Base-by-base conservation (phyloP, 2,888 invertebrate genomes). In the Gortyna flavago region DNA sequence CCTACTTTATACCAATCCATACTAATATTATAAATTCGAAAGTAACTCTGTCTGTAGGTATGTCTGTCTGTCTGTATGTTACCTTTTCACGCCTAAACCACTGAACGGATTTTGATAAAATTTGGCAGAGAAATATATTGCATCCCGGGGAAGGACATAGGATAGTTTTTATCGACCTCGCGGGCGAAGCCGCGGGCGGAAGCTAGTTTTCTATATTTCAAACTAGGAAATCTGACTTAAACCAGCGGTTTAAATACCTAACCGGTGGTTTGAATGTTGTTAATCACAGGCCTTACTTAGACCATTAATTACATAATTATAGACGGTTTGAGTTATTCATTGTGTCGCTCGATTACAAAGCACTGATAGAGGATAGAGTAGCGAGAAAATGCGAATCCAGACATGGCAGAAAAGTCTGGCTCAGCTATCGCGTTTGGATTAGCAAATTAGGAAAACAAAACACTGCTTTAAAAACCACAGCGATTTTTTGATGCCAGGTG, bases 401-500 rank as follows among this genome's bases (percentile, higher is more conserved):
- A 16, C n/a, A n/a, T n/a, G n/a, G n/a, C 2, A 0, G 18, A 51
- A 41, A n/a, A n/a, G 16, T 65, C 18, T 65, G 16, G 11, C 6
- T 41, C 8, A 32, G 8, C 2, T 29, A 35, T 29, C 32, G n/a
- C 3, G 25, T 62, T 32, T 62, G 7, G 6, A 69, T 48, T 18
- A 67, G 18, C 25, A 66, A 67, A 54, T 61, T 13, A 57, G 41
- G 21, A 48, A 64, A 48, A 57, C 75, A 38, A 81, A 54, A 57
- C 44, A 80, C 7, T 67, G 61, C 16, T 32, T 51, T 66, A 61
- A 66, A 38, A 44, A 54, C 54, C n/a, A 4, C 38, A 54, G 21
- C 25, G 11, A 32, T 66, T 77, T 76, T 67, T 61, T 16, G 11
- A 38, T 61, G 38, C 57, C 66, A 57, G 7, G 21, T 11, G 1